A percentile compares a stretch with the other conserved stretches of the same genome.
Conservation (phyloP, 1,140 invertebrate genomes). For the Nasonia vitripennis region DNA sequence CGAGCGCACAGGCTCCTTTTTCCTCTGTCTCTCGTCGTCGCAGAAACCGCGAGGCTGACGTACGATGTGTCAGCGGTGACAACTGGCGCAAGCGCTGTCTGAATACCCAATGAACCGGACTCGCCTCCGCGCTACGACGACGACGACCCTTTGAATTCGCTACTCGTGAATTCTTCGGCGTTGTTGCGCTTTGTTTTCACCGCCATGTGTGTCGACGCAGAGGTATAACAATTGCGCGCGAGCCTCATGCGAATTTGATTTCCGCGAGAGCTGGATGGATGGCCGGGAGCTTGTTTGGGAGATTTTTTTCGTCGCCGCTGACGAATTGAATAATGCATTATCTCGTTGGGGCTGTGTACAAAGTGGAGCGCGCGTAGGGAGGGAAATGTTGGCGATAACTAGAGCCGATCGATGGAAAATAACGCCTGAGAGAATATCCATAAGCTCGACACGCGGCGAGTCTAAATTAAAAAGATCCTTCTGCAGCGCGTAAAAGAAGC, state of each 20-base stretch:
- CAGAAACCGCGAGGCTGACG: conserved; percentile 67
- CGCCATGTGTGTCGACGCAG: neutral
- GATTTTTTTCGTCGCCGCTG: neutral
- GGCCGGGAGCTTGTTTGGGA: neutral
- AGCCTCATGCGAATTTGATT: neutral
- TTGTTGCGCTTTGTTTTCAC: neutral
- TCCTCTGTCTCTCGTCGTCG: conserved; percentile 49
- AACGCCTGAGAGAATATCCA: no score
- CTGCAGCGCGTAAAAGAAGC: neutral
- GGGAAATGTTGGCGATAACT: neutral
- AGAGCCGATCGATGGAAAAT: no score
- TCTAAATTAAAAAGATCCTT: neutral
- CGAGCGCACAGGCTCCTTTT: conserved; percentile 58
- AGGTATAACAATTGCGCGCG: neutral
- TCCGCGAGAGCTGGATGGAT: neutral
- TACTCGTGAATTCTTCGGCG: neutral
- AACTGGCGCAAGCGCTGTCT: conserved; percentile 74
- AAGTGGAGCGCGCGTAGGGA: neutral
- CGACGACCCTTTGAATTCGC: neutral
- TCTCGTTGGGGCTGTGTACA: conserved; percentile 25
- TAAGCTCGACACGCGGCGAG: no score
- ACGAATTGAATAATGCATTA: conserved; percentile 7
- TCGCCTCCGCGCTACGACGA: conserved; percentile 2
- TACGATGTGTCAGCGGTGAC: conserved; percentile 75
- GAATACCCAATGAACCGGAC: conserved; percentile 71